Conservation (phyloP, 2,888 invertebrate genomes). For the Taenaris catops region DNA sequence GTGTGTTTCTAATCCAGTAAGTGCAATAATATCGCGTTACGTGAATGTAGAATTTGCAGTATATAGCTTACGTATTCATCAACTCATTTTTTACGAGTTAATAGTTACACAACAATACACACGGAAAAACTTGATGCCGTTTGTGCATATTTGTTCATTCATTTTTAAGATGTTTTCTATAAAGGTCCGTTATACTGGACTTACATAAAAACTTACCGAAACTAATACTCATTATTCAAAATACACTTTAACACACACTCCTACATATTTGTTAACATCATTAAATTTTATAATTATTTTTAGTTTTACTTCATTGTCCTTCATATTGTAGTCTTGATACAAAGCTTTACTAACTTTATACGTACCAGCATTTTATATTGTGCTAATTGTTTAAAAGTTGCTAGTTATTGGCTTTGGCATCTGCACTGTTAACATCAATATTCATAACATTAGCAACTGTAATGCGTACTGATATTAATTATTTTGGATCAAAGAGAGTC, state of each 20-base stretch:
- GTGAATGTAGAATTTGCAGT: slow-evolving; percentile 67
- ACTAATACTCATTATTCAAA: no score
- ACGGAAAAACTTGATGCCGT: slow-evolving; percentile 33
- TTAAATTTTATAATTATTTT: slow-evolving; percentile 24
- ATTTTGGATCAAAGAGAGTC: slow-evolving; percentile 11
- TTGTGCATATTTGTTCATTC: slow-evolving; percentile 3
- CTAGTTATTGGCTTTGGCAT: slow-evolving; percentile 59
- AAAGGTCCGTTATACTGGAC: slow-evolving; percentile 2
- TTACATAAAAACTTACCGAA: background rate
- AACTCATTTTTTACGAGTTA: slow-evolving; percentile 63
- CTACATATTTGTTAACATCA: slow-evolving; percentile 28
- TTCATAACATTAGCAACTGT: slow-evolving; percentile 63
- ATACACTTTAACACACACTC: no score
- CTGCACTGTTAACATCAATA: slow-evolving; percentile 53
- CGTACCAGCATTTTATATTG: slow-evolving; percentile 25
- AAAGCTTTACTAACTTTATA: slow-evolving; percentile 45
- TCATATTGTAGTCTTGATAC: slow-evolving; percentile 33
- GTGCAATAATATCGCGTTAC: slow-evolving; percentile 37
- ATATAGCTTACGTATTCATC: slow-evolving; percentile 65
- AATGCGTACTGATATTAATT: slow-evolving; percentile 68
- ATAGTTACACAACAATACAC: slow-evolving; percentile 63
- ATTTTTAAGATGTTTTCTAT: slow-evolving; percentile 29
- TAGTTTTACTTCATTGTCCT: slow-evolving; percentile 24
- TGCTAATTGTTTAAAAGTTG: slow-evolving; percentile 33
- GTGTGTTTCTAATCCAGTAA: slow-evolving; percentile 59